Evolutionary conservation across 2,888 invertebrate genomes (phyloP), one percentile per base, ranked within the genome.

Genomic region (Aphelenchoides bicaudatus): DNA sequence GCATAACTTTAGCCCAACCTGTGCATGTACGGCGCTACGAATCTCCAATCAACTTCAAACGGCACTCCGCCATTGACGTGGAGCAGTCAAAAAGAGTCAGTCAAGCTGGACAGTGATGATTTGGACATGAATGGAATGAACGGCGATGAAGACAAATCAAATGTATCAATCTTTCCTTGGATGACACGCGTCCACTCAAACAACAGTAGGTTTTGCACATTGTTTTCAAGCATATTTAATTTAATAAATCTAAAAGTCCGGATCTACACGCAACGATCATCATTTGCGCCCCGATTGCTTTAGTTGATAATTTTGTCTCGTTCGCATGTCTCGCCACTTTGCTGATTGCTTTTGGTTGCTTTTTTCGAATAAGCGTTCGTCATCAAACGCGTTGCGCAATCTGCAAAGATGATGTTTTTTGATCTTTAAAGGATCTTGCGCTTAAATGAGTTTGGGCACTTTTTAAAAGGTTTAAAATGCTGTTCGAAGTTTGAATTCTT

Each of bases 141-240:
- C 10, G 10, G 37, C 10, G 10, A n/a, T n/a, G 55, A 54, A 29
- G 55, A 54, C 21, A 54, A 54, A 3, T 21, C 6, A 6, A 54
- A 54, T 29, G 47, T 38, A 8, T 19, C 71, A n/a, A 69, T 77
- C 28, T 78, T 74, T 58, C 76, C 78, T 3, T 78, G 78, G 78
- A 78, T 78, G 78, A 78, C 73, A 2, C 59, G 75, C 21, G 78
- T 77, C 5, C 78, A 78, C 59, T 77, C 76, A 37, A 73, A 65
- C 29, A 67, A 66, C 53, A 66, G 77, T 75, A 38, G 62, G 71
- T 56, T 19, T 1, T 8, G n/a, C n/a, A n/a, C n/a, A n/a, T n/a
- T n/a, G n/a, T n/a, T n/a, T n/a, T n/a, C n/a, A 34, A 10, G 16
- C 37, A 34, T n/a, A 34, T 34, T 34, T 34, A 34, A 34, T 10